Conservation (phyloP, 2,888 invertebrate species). For the Chrysomela aeneicollis region DNA sequence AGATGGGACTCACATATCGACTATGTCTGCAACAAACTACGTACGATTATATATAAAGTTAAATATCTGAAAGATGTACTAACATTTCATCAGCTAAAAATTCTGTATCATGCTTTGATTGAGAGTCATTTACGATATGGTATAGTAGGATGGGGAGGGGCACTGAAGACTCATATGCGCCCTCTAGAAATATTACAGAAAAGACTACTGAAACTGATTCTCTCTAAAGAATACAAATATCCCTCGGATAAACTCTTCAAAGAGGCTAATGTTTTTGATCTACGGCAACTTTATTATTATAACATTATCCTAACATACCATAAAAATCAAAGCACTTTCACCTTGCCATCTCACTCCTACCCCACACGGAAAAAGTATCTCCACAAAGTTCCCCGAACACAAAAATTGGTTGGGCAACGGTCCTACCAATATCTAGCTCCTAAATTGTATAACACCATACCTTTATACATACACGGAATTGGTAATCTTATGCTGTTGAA, state of each 20-base stretch:
- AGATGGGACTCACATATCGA: constrained; percentile 1
- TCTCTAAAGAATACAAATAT: constrained; percentile 2
- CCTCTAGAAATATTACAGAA: constrained; percentile 8
- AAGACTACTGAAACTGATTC: not conserved
- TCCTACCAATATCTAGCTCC: not conserved
- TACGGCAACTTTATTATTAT: constrained; percentile 1
- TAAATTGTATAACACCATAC: constrained; percentile 1
- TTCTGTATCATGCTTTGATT: constrained; percentile 2
- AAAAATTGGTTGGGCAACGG: constrained; percentile 3
- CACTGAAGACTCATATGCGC: not conserved
- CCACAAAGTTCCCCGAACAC: constrained; percentile 3
- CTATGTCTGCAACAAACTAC: not conserved
- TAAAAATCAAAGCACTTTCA: constrained; percentile 1
- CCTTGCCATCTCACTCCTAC: not conserved
- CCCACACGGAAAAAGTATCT: not conserved
- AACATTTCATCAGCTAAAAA: not conserved
- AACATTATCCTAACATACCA: not conserved
- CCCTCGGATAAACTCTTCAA: not conserved
- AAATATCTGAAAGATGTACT: constrained; percentile 3
- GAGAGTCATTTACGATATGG: constrained; percentile 2
- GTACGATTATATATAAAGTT: not conserved
- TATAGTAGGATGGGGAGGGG: not conserved
- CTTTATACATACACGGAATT: not conserved
- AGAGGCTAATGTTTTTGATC: not conserved
- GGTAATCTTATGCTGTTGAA: not conserved